phyloP scores from a whole-genome alignment of 2,888 invertebrate species.

The Pelosia muscerda region DNA sequence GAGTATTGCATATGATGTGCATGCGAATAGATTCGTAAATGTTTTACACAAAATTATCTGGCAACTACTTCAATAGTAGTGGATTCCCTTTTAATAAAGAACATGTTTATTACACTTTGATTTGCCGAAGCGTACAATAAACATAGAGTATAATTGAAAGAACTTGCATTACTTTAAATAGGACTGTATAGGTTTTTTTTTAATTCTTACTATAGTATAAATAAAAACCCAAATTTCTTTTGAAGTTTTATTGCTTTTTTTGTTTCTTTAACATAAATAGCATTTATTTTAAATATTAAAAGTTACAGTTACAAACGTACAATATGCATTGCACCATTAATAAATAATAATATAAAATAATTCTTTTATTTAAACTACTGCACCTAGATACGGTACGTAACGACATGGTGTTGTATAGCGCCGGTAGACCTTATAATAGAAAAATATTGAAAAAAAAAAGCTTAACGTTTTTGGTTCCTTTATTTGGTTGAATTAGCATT shows the following conservation, averaged over 20 bases:
- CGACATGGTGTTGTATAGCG: constrained; percentile 69
- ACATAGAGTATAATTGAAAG: neutral
- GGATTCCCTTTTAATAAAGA: neutral
- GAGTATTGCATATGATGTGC: no score
- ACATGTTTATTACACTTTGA: neutral
- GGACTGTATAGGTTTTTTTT: neutral
- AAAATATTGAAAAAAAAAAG: constrained; percentile 82
- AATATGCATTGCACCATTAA: constrained; percentile 83
- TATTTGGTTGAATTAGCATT: constrained; percentile 79
- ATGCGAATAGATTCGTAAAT: neutral
- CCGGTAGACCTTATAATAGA: constrained; percentile 78
- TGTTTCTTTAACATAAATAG: constrained; percentile 86
- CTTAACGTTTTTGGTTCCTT: constrained; percentile 81
- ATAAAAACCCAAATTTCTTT: constrained; percentile 76
- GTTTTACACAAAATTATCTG: no score
- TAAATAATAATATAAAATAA: constrained; percentile 86
- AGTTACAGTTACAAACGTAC: constrained; percentile 86
- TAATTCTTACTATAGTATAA: constrained; percentile 33
- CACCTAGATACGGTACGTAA: constrained; percentile 72
- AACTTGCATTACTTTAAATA: neutral
- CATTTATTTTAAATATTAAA: constrained; percentile 85
- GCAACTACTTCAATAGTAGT: neutral
- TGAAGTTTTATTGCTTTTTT: constrained; percentile 86
- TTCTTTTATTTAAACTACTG: constrained; percentile 80
- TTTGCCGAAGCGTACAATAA: neutral